These are phyloP conservation scores for Ptiloglossa arizonensis DNA, from an alignment of 1,140 invertebrate species.

Conservation along the genomic window DNA sequence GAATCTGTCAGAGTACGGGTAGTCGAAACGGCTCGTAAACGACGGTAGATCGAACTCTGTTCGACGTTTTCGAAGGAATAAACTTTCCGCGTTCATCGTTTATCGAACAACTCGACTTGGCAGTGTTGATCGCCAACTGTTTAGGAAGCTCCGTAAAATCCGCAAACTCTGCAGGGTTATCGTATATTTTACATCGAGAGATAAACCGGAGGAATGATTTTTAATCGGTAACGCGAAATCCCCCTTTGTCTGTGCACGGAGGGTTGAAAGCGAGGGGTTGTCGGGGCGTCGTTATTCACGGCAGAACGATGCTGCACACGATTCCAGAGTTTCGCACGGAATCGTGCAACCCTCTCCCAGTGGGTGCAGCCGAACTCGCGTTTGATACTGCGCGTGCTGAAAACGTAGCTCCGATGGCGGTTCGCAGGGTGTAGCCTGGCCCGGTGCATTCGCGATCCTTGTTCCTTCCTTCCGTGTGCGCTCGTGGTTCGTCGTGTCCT, in stretches of 20 bases:
- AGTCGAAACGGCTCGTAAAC: too few species aligned
- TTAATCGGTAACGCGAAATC: background rate
- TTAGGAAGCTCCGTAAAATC: too few species aligned
- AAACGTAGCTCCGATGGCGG: slow-evolving; percentile 60
- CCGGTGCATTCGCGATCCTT: slow-evolving; percentile 17
- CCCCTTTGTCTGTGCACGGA: background rate
- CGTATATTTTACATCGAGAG: too few species aligned
- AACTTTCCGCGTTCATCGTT: too few species aligned
- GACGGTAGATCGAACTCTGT: too few species aligned
- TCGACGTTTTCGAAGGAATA: too few species aligned
- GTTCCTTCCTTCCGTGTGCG: background rate
- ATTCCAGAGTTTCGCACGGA: background rate
- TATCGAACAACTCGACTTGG: too few species aligned
- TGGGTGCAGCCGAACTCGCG: slow-evolving; percentile 37
- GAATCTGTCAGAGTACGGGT: too few species aligned
- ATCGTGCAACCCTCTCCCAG: slow-evolving; percentile 35
- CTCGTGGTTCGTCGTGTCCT: slow-evolving; percentile 15
- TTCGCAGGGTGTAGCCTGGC: slow-evolving; percentile 42
- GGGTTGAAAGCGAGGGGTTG: background rate
- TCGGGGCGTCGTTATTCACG: background rate
- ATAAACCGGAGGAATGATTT: background rate
- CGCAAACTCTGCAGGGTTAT: too few species aligned
- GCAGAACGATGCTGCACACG: background rate
- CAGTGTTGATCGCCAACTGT: too few species aligned
- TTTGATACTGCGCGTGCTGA: slow-evolving; percentile 63